phyloP scores from a whole-genome alignment of 2,888 invertebrate species.

The Adelognathus sp. region DNA sequence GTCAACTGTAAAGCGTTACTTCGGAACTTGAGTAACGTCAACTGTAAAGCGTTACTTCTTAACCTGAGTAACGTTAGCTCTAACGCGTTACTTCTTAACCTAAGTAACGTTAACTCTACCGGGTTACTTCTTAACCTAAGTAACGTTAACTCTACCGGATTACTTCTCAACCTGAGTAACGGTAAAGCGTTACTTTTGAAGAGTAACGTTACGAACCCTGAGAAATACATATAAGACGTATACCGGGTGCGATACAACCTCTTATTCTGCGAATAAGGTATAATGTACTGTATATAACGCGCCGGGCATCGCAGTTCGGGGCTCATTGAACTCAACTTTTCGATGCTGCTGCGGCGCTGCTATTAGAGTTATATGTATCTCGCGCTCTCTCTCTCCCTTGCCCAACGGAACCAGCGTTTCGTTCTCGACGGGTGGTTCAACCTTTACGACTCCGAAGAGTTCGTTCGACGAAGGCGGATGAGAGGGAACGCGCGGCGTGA shows the following conservation, averaged over 20 bases:
- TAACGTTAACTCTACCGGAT: too few species aligned
- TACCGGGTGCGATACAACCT: slow-evolving; percentile 49
- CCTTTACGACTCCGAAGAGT: slow-evolving; percentile 24
- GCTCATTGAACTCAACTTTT: slow-evolving; percentile 57
- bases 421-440: slow-evolving; percentile 53
- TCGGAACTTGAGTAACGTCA: too few species aligned
- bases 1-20: too few species aligned
- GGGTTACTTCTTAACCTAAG: too few species aligned
- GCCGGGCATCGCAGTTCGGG: slow-evolving; percentile 32
- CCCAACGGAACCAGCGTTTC: slow-evolving; percentile 42
- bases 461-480: slow-evolving; percentile 31
- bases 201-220: too few species aligned
- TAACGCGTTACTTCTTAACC: too few species aligned
- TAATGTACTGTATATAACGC: slow-evolving; percentile 15
- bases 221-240: slow-evolving; percentile 16
- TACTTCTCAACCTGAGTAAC: too few species aligned
- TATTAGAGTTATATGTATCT: not conserved
- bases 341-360: slow-evolving; percentile 36
- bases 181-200: too few species aligned
- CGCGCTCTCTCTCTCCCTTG: slow-evolving; percentile 3
- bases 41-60: too few species aligned
- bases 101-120: too few species aligned
- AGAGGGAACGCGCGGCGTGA: slow-evolving; percentile 25
- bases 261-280: slow-evolving; percentile 54
- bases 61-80: too few species aligned